These are phyloP conservation scores for Hydroisotoma schaefferi DNA, from an alignment of 2,888 invertebrate genomes.

Conservation along the genomic window DNA sequence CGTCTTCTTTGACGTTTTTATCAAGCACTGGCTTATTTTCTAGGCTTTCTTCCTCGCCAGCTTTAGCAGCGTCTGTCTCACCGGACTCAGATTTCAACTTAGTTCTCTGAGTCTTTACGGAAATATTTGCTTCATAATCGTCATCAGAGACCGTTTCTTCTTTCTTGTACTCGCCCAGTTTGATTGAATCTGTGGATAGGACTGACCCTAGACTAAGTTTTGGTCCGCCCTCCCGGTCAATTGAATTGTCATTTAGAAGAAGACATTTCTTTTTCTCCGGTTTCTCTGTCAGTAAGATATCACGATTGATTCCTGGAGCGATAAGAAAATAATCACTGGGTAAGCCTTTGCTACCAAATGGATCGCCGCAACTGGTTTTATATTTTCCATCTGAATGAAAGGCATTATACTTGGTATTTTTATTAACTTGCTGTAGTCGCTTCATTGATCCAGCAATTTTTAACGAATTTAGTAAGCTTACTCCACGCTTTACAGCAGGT, in stretches of 20 bases:
- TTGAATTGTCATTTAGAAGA: slow-evolving; percentile 45
- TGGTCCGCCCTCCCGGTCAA: slow-evolving; percentile 62
- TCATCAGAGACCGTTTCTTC: slow-evolving; percentile 24
- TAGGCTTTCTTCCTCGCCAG: slow-evolving; percentile 15
- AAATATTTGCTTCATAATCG: slow-evolving; percentile 31
- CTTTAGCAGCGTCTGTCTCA: neutral
- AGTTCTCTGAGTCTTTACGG: neutral
- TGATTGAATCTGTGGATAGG: slow-evolving; percentile 66
- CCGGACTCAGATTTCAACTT: neutral
- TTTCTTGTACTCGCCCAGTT: slow-evolving; percentile 37
- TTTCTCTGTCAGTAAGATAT: slow-evolving; percentile 14
- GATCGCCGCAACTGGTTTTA: neutral
- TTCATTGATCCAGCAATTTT: slow-evolving; percentile 29
- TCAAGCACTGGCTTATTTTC: slow-evolving; percentile 49
- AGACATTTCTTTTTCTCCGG: slow-evolving; percentile 45
- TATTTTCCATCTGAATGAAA: neutral
- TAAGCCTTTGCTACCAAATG: slow-evolving; percentile 12
- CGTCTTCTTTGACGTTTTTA: slow-evolving; percentile 48
- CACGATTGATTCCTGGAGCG: neutral
- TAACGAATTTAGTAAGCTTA: slow-evolving; percentile 22
- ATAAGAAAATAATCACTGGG: slow-evolving; percentile 3
- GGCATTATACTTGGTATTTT: slow-evolving; percentile 16
- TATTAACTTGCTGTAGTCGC: slow-evolving; percentile 27
- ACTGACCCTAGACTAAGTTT: slow-evolving; percentile 82
- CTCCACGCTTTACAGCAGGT: slow-evolving; percentile 50